Conservation (phyloP, 2,888 invertebrate genomes). For the Bugula neritina region DNA sequence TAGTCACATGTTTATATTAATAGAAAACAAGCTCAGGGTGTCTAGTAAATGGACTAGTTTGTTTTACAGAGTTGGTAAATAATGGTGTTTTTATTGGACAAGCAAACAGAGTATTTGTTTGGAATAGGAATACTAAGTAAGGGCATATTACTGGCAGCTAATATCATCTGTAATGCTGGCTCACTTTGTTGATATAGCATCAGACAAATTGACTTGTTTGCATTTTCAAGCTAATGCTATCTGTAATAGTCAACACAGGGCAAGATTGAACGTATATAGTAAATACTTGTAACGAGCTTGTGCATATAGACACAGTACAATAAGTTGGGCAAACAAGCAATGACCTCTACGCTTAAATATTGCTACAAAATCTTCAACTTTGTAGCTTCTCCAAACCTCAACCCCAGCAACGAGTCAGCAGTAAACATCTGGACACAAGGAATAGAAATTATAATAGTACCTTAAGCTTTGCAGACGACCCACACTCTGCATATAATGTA, state of each 20-base stretch:
- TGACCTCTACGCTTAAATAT: neutral
- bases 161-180: neutral
- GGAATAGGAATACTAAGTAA: neutral
- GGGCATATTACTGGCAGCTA: neutral
- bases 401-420: no score
- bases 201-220: conserved; percentile 26
- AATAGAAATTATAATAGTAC: no score
- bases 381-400: no score
- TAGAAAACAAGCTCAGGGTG: neutral
- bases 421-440: no score
- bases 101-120: conserved; percentile 21
- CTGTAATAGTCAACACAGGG: conserved; percentile 18
- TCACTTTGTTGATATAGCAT: neutral
- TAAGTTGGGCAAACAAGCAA: neutral
- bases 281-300: conserved; percentile 26
- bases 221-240: conserved; percentile 16
- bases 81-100: conserved; percentile 18
- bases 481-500: no score
- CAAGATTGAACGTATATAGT: neutral
- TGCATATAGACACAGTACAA: conserved; percentile 14
- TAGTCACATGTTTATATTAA: neutral
- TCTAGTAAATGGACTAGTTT: neutral
- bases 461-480: no score
- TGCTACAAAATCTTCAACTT: no score
- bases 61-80: neutral